These are phyloP conservation scores for Pterostichus niger DNA, from an alignment of 2,888 invertebrate genomes.

Conservation along the genomic window DNA sequence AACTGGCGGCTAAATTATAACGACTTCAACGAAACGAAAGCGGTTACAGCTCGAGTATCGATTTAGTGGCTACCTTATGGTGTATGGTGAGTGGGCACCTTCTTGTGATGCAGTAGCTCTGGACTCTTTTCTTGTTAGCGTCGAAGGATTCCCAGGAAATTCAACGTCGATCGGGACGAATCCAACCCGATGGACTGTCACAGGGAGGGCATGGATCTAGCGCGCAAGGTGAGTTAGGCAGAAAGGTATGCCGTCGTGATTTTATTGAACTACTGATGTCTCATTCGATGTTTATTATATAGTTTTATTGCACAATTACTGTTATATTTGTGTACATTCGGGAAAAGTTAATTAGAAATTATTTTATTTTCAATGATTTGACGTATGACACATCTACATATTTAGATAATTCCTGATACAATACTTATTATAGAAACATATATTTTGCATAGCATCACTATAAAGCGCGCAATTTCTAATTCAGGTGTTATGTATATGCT, in stretches of 20 bases:
- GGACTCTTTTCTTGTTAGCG: constrained; percentile 13
- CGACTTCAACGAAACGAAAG: constrained; percentile 55
- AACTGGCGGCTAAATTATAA: constrained; percentile 43
- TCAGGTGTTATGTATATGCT: no score
- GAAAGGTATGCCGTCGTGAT: constrained; percentile 21
- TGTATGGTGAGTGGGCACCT: constrained; percentile 21
- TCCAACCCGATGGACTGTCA: constrained; percentile 5
- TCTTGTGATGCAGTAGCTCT: constrained; percentile 42
- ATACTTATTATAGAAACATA: no score
- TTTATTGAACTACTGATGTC: constrained; percentile 16
- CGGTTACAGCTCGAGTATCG: constrained; percentile 26
- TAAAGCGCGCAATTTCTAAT: no score
- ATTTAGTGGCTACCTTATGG: constrained; percentile 34
- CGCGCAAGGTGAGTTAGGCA: constrained; percentile 6
- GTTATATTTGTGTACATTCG: constrained; percentile 35
- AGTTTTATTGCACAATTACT: constrained; percentile 31
- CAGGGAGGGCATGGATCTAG: not conserved
- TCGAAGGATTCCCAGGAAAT: constrained; percentile 42
- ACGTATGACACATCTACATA: not conserved
- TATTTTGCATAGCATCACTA: no score
- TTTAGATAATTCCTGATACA: no score
- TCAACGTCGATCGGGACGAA: constrained; percentile 30
- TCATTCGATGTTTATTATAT: constrained; percentile 28
- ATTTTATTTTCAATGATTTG: not conserved
- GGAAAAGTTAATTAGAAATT: not conserved